Conservation (phyloP, 2,888 invertebrate genomes). For the Junonia oenone region DNA sequence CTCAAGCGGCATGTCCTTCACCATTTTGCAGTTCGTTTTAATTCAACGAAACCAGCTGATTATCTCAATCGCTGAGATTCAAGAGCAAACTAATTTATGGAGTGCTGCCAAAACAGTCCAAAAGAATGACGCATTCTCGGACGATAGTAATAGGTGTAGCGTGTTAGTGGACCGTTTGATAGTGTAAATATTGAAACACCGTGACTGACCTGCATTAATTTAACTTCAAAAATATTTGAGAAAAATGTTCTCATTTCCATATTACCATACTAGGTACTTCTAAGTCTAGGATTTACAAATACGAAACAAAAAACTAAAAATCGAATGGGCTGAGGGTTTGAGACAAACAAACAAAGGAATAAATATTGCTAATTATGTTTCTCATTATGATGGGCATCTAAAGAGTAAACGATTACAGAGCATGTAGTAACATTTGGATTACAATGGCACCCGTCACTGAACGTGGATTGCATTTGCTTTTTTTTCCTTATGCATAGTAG, state of each 20-base stretch:
- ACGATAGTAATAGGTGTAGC: conserved; percentile 5
- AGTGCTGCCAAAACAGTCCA: conserved; percentile 17
- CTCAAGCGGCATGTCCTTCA: conserved; percentile 23
- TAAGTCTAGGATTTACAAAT: not conserved
- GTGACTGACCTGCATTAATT: conserved; percentile 24
- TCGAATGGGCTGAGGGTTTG: not conserved
- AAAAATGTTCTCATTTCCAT: not conserved
- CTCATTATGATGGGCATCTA: not conserved
- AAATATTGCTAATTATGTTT: not conserved
- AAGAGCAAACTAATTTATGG: conserved; percentile 18
- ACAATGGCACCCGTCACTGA: not conserved
- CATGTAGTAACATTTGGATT: not conserved
- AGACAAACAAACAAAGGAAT: not conserved
- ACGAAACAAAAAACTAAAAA: not conserved
- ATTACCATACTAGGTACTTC: not conserved
- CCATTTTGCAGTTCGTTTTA: conserved; percentile 16
- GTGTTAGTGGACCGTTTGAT: conserved; percentile 6
- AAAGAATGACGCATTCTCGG: conserved; percentile 17
- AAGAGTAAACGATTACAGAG: not conserved
- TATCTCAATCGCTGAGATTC: conserved; percentile 15
- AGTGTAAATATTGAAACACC: conserved; percentile 10
- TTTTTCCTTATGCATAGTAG: not conserved
- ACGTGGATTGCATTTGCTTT: not conserved
- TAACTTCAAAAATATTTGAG: not conserved
- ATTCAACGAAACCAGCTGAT: conserved; percentile 16